Conservation (phyloP, 2,113 vertebrate genomes). For the Platycercus adscitus region DNA sequence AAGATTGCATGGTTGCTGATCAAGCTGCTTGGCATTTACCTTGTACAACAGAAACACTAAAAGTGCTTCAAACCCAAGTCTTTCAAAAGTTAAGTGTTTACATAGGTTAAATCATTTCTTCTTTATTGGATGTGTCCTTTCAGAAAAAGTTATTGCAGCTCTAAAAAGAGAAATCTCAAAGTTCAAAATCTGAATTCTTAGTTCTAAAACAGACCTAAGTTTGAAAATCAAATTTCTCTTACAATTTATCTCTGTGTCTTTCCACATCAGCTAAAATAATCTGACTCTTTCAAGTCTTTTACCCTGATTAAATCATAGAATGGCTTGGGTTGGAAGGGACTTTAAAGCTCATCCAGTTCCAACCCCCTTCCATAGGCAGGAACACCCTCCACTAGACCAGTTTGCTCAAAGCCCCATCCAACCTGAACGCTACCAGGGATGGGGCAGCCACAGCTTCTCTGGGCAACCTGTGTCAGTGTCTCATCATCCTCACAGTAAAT, state of each 20-base stretch:
- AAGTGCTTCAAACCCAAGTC: background rate
- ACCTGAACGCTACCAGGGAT: background rate
- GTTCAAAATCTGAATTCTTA: background rate
- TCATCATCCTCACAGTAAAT: background rate
- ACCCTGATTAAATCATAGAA: background rate
- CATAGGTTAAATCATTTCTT: background rate
- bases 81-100: background rate
- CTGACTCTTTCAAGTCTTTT: background rate
- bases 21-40: background rate
- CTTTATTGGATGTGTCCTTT: background rate
- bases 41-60: background rate
- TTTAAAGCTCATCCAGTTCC: background rate
- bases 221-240: background rate
- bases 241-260: background rate
- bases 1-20: background rate
- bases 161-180: background rate
- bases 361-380: background rate
- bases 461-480: background rate
- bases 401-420: background rate
- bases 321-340: background rate
- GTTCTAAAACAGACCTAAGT: background rate
- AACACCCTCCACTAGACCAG: background rate
- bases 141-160: background rate
- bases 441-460: background rate
- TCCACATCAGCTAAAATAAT: background rate